Evolutionary conservation across 2,888 invertebrate genomes (phyloP).

Genomic region (Heliconius ismenius): DNA sequence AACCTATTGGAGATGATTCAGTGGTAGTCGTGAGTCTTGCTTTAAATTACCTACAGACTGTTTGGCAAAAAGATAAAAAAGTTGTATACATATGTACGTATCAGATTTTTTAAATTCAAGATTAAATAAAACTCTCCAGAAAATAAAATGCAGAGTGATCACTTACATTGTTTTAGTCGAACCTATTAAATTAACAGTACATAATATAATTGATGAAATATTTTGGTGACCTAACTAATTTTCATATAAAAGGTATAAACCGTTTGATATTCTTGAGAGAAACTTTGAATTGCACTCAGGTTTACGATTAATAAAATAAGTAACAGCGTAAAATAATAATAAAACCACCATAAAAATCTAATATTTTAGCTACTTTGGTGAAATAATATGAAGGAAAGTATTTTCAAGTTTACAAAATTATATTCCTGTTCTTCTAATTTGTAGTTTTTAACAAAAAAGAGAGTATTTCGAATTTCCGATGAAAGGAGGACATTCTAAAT

Average conservation of each 20-base stretch:
- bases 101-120: no score
- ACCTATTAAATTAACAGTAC: background rate
- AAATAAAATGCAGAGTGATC: background rate
- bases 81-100: no score
- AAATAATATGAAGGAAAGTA: background rate
- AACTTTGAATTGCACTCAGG: conserved; percentile 1
- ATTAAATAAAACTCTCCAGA: background rate
- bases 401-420: background rate
- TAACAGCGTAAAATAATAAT: conserved; percentile 1
- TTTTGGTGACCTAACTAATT: background rate
- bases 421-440: background rate
- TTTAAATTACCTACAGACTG: background rate
- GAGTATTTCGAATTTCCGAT: background rate
- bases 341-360: background rate
- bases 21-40: background rate
- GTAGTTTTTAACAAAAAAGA: background rate
- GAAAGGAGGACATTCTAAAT: background rate
- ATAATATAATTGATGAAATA: background rate
- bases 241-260: background rate
- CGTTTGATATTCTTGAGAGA: background rate
- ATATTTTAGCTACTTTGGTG: background rate
- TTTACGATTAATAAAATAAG: conserved; percentile 19
- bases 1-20: conserved; percentile 12
- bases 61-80: background rate
- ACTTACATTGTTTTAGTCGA: background rate